These are phyloP conservation scores for Forbesichthys agassizii DNA, from an alignment of 2,113 vertebrate genomes.

Conservation along the genomic window DNA sequence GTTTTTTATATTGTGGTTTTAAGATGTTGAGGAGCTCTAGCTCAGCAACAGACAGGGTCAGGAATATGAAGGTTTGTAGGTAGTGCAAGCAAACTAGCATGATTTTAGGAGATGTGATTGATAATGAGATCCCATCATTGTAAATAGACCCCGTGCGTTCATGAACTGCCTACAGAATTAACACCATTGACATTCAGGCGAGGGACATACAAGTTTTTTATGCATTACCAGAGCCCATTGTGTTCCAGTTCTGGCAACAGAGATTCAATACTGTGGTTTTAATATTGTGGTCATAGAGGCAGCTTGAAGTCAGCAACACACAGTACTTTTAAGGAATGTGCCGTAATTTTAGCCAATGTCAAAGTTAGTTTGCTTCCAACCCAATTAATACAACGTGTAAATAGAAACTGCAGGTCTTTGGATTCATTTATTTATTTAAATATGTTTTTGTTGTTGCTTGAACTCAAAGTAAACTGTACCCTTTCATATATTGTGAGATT, in stretches of 20 bases:
- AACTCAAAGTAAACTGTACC: too few relatives aligned
- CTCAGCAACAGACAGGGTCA: conserved; percentile 1
- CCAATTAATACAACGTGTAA: conserved; percentile 1
- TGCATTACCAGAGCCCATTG: neutral
- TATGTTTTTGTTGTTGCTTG: too few relatives aligned
- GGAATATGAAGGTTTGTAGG: neutral
- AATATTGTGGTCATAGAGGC: conserved; percentile 2
- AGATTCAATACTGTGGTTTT: conserved; percentile 2
- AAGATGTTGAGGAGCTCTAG: conserved; percentile 31
- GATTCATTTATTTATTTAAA: too few relatives aligned
- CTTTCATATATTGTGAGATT: too few relatives aligned
- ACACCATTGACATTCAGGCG: neutral
- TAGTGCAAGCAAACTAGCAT: neutral
- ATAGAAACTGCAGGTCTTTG: neutral
- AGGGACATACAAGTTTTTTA: neutral
- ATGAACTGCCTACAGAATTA: conserved; percentile 1
- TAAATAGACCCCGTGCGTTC: neutral
- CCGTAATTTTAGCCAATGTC: conserved; percentile 28
- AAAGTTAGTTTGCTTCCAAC: conserved; percentile 36
- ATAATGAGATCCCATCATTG: neutral
- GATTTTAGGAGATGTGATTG: neutral
- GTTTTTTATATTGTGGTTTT: conserved; percentile 66
- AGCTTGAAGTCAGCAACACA: conserved; percentile 2
- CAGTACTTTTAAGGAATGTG: neutral
- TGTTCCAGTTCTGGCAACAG: neutral